These are phyloP conservation scores for Battus philenor DNA, from an alignment of 1,140 invertebrate genomes.

Conservation along the genomic window DNA sequence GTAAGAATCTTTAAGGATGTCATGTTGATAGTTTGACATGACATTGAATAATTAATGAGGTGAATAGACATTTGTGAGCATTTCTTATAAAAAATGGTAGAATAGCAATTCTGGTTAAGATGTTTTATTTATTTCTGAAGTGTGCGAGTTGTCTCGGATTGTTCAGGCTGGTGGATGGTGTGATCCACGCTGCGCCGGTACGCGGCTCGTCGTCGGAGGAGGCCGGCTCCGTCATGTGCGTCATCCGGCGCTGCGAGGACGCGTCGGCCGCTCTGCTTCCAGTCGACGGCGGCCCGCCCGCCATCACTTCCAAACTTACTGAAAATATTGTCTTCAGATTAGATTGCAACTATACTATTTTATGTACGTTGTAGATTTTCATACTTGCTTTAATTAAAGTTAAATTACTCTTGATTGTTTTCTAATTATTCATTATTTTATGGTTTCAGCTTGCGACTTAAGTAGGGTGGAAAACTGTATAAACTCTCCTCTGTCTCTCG, in stretches of 20 bases:
- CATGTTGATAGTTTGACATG: too few species aligned
- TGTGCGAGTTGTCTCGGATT: too few species aligned
- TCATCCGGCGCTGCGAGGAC: conserved; percentile 90
- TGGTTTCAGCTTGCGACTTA: conserved; percentile 69
- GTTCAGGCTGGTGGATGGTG: conserved; percentile 69
- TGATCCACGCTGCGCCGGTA: conserved; percentile 79
- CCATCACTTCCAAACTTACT: conserved; percentile 85
- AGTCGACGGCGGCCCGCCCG: conserved; percentile 70
- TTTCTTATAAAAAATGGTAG: too few species aligned
- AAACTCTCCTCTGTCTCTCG: conserved; percentile 71
- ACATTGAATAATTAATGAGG: too few species aligned
- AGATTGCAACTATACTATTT: conserved; percentile 89
- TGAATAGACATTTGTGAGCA: too few species aligned
- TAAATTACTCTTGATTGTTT: background rate
- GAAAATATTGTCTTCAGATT: conserved; percentile 96
- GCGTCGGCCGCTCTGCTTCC: conserved; percentile 80
- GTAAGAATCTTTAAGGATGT: too few species aligned
- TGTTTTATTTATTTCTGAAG: too few species aligned
- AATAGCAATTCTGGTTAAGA: too few species aligned
- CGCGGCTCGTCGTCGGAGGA: conserved; percentile 80
- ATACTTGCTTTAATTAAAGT: background rate
- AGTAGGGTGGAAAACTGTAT: conserved; percentile 57
- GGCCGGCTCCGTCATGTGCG: conserved; percentile 79
- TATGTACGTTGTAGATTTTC: conserved; percentile 54
- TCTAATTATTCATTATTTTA: conserved; percentile 19